Conservation (phyloP, 2,113 vertebrate species). For the Hassar affinis region DNA sequence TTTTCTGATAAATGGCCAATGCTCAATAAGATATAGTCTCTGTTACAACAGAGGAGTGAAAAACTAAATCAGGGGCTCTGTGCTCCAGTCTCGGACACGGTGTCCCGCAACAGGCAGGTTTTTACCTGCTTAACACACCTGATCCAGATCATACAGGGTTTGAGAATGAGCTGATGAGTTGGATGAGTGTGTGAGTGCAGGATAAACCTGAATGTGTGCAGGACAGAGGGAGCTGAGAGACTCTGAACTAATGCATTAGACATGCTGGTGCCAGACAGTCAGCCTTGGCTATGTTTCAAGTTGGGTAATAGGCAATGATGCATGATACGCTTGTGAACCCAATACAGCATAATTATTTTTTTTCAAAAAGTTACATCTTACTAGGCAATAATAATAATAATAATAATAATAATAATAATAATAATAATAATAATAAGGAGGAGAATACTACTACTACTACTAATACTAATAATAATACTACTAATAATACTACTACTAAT, state of each 20-base stretch:
- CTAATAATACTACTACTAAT: not conserved
- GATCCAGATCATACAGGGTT: constrained; percentile 4
- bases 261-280: not conserved
- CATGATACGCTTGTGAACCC: not conserved
- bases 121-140: constrained; percentile 6
- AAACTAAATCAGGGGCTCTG: not conserved
- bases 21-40: not conserved
- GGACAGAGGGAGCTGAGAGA: not conserved
- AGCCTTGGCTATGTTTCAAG: not conserved
- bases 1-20: not conserved
- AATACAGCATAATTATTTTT: not conserved
- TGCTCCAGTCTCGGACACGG: not conserved
- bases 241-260: not conserved
- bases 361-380: too few species aligned
- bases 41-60: not conserved
- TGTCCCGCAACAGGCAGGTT: not conserved
- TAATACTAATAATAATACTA: too few species aligned
- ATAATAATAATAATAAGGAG: not conserved
- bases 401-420: not conserved
- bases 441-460: not conserved
- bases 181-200: not conserved
- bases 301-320: not conserved
- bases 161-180: not conserved
- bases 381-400: too few species aligned
- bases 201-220: not conserved